phyloP scores from a whole-genome alignment of 1,140 invertebrate genomes.

The Aplysia californica region DNA sequence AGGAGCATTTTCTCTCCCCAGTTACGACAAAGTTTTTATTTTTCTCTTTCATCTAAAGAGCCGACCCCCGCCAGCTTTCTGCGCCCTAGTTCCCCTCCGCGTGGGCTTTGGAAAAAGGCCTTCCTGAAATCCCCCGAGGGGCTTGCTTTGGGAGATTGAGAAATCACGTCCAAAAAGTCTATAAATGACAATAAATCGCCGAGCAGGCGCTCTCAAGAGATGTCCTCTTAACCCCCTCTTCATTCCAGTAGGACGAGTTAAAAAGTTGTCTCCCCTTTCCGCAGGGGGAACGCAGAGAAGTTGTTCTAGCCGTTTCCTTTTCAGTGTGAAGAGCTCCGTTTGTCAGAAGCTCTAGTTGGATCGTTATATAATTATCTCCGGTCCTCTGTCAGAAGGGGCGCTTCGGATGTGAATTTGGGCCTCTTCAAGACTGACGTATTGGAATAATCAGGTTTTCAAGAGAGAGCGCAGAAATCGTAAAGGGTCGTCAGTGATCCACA shows the following conservation, averaged over 20 bases:
- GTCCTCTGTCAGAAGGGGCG: not conserved
- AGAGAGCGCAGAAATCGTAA: no score
- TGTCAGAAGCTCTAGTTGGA: not conserved
- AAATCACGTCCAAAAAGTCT: not conserved
- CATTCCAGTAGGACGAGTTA: not conserved
- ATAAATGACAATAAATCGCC: conserved; percentile 19
- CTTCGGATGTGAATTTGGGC: not conserved
- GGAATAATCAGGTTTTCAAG: no score
- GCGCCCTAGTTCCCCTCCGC: no score
- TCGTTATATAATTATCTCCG: conserved; percentile 20
- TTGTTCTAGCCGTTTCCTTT: conserved; percentile 6
- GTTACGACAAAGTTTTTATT: no score
- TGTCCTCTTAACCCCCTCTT: not conserved
- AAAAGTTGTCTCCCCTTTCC: conserved; percentile 25
- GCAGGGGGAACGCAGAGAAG: not conserved
- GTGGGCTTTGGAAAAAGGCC: no score
- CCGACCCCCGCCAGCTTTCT: no score
- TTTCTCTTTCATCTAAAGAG: no score
- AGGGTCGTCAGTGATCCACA: no score
- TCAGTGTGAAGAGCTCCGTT: conserved; percentile 4
- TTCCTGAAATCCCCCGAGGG: not conserved
- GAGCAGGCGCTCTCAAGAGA: not conserved
- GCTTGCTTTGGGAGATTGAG: conserved; percentile 18
- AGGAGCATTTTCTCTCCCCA: not conserved
- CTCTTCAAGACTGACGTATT: not conserved